phyloP scores from a whole-genome alignment of 2,888 invertebrate genomes.

The Orchestes rusci region DNA sequence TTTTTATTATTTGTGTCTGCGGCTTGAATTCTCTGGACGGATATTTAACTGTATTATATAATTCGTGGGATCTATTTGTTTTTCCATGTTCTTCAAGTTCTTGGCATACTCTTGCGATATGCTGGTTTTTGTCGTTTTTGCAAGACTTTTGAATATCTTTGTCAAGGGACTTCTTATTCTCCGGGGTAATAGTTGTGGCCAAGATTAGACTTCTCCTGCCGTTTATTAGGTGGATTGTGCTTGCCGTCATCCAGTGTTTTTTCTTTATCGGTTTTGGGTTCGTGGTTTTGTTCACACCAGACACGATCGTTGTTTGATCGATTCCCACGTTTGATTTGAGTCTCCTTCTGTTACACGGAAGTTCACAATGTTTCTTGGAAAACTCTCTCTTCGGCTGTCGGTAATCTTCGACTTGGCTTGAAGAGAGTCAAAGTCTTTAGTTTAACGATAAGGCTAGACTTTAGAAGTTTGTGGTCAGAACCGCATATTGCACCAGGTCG shows the following conservation, averaged over 20 bases:
- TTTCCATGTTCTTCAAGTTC: no score
- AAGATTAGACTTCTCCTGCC: background rate
- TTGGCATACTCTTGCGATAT: no score
- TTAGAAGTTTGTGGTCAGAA: no score
- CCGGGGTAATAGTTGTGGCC: constrained; percentile 2
- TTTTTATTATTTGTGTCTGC: no score
- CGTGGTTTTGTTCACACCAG: background rate
- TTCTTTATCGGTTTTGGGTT: background rate
- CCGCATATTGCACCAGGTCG: no score
- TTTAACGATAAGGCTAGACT: no score
- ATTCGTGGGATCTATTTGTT: no score
- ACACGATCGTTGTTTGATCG: background rate
- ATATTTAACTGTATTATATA: no score
- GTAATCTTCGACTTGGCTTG: background rate
- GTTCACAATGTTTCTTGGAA: background rate
- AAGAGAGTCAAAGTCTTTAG: no score
- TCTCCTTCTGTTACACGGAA: background rate
- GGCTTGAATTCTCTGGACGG: no score
- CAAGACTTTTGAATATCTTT: background rate
- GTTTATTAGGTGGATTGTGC: background rate
- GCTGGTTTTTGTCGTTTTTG: constrained; percentile 1
- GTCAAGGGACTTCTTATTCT: constrained; percentile 1
- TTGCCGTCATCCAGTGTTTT: background rate
- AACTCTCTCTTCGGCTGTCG: background rate
- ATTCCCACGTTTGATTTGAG: background rate